Evolutionary conservation across 2,113 vertebrate genomes (phyloP).

Genomic region (Eurystomus gularis): DNA sequence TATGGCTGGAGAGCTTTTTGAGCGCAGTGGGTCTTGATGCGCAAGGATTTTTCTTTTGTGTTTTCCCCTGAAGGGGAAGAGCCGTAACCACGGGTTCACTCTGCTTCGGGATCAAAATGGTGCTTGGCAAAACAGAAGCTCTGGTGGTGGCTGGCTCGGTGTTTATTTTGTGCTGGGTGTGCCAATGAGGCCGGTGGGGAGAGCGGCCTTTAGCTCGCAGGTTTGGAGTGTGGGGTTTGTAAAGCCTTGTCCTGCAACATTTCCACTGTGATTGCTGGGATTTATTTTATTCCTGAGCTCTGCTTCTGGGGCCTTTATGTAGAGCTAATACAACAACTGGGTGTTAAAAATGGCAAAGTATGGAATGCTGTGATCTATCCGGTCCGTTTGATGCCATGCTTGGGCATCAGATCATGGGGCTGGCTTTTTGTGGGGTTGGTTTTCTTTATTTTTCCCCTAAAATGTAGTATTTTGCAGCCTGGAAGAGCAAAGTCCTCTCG

Average conservation of each 20-base stretch:
- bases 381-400: background rate
- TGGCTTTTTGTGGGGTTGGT: background rate
- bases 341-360: background rate
- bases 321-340: background rate
- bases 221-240: background rate
- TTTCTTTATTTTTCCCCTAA: background rate
- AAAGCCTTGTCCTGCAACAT: background rate
- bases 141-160: background rate
- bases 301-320: background rate
- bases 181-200: background rate
- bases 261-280: background rate
- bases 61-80: background rate
- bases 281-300: background rate
- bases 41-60: background rate
- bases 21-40: fast-evolving
- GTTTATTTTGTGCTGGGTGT: background rate
- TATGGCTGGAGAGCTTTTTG: background rate
- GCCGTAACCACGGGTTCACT: fast-evolving
- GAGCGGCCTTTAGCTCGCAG: background rate
- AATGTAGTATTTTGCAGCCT: background rate
- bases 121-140: background rate
- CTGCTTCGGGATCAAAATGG: background rate
- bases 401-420: background rate
- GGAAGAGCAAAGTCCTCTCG: background rate
- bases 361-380: background rate